phyloP scores from a whole-genome alignment of 2,888 invertebrate species.

The Polymixis lichenea region DNA sequence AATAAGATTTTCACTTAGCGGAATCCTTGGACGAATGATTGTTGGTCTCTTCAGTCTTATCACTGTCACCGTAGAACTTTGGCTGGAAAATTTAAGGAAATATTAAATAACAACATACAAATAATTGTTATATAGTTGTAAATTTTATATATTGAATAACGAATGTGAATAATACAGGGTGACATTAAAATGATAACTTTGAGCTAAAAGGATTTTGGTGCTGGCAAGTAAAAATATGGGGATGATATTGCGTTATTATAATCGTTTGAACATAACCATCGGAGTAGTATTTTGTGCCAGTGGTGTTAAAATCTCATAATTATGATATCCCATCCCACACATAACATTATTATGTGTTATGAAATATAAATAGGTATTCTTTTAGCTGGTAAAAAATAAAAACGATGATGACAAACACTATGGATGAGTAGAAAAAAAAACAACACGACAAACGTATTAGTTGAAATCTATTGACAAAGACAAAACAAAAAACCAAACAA shows the following conservation, averaged over 20 bases:
- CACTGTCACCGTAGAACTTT: constrained; percentile 92
- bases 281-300: background rate
- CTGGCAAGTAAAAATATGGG: constrained; percentile 25
- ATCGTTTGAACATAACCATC: background rate
- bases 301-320: constrained; percentile 23
- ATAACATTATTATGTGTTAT: constrained; percentile 24
- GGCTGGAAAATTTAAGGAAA: constrained; percentile 85
- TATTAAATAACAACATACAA: constrained; percentile 15
- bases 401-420: constrained; percentile 54
- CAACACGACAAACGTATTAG: constrained; percentile 74
- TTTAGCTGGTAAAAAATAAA: constrained; percentile 38
- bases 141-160: background rate
- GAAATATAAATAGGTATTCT: constrained; percentile 11
- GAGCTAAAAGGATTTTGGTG: constrained; percentile 11
- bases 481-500: constrained; percentile 54
- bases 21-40: constrained; percentile 89
- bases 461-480: constrained; percentile 59
- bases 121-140: background rate
- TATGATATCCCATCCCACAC: background rate
- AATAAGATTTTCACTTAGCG: constrained; percentile 78
- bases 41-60: constrained; percentile 91
- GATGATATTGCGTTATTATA: constrained; percentile 17
- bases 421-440: constrained; percentile 65
- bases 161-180: constrained; percentile 13
- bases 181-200: constrained; percentile 2